Percentiles rank a stretch among this genome's conserved stretches.
These are phyloP conservation scores for Mamestra brassicae DNA, from an alignment of 2,888 invertebrate genomes.

Conservation along the genomic window DNA sequence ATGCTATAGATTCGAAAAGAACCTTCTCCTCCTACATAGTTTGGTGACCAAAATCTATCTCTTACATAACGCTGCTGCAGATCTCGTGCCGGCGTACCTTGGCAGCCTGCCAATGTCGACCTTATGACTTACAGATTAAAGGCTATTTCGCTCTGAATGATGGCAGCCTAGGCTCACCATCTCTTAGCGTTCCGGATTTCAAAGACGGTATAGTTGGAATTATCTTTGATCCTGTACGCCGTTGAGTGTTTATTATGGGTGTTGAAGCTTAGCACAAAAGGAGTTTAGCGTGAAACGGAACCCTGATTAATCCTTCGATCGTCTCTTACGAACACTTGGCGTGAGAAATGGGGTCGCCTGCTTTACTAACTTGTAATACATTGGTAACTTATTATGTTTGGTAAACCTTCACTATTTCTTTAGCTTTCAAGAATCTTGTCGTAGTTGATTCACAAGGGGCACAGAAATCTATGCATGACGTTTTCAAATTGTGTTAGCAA, in stretches of 20 bases:
- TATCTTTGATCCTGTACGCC: slow-evolving; percentile 5
- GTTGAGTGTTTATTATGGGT: not conserved
- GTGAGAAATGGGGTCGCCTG: not conserved
- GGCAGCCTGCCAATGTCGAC: slow-evolving; percentile 21
- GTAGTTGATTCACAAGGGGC: too few relatives aligned
- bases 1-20: not conserved
- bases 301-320: slow-evolving; percentile 1
- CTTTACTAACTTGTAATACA: not conserved
- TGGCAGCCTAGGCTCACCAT: slow-evolving; percentile 7
- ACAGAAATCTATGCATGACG: too few relatives aligned
- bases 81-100: not conserved
- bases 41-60: not conserved
- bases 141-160: slow-evolving; percentile 13
- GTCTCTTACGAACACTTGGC: not conserved
- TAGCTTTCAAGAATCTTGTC: not conserved
- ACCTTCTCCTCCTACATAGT: slow-evolving; percentile 1
- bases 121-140: slow-evolving; percentile 14
- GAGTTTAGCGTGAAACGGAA: not conserved
- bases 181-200: slow-evolving; percentile 1
- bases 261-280: slow-evolving; percentile 15
- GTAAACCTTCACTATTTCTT: not conserved
- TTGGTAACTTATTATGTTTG: not conserved
- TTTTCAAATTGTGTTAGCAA: not conserved
- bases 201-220: slow-evolving; percentile 5
- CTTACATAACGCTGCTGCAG: slow-evolving; percentile 22